Evolutionary conservation across 2,888 invertebrate genomes (phyloP), one percentile per base, ranked within the genome.

Genomic region (Eupithecia tripunctaria): DNA sequence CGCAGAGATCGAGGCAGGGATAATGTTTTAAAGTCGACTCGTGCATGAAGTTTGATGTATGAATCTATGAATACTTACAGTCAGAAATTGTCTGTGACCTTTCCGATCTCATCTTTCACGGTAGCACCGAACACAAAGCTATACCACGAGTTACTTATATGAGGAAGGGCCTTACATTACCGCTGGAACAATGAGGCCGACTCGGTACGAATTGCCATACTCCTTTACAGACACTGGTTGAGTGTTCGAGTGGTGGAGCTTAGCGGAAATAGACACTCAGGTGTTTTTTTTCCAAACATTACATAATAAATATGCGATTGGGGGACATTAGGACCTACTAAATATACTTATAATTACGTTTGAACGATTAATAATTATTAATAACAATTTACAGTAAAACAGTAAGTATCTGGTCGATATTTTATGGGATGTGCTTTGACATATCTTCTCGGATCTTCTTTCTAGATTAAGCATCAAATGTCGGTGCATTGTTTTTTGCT

Each of bases 181-280:
- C 80, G 81, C 79, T 83, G 85, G 82, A 81, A 83, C 86, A 84
- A 86, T 86, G 86, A 82, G 82, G 82, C 84, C 84, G 84, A 82
- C 80, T 80, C 71, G 72, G 78, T 76, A 83, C 81, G 81, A 85
- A 84, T 82, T 82, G 83, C 79, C 79, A 75, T 82, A 83, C 79
- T 60, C 74, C 76, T 51, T 51, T 51, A 56, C 25, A 51, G 51
- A 51, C 18, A 5, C 15, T 29, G 29, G 15, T 0, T 27, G 29
- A 14, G 60, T 60, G 68, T 63, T 36, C 25, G 66, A 67, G 69
- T 29, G n/a, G 66, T 15, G 38, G 68, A 66, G n/a, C 65, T 36
- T 56, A 70, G 75, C 75, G 75, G 56, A 56, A 14, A 25, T 56
- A 56, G 1, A 56, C n/a, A 0, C 10, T 12, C 59, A 59, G 27